A percentile compares a stretch with the other conserved stretches of the same genome.
Conservation (phyloP, 2,888 invertebrate species). For the Alcis repandata region DNA sequence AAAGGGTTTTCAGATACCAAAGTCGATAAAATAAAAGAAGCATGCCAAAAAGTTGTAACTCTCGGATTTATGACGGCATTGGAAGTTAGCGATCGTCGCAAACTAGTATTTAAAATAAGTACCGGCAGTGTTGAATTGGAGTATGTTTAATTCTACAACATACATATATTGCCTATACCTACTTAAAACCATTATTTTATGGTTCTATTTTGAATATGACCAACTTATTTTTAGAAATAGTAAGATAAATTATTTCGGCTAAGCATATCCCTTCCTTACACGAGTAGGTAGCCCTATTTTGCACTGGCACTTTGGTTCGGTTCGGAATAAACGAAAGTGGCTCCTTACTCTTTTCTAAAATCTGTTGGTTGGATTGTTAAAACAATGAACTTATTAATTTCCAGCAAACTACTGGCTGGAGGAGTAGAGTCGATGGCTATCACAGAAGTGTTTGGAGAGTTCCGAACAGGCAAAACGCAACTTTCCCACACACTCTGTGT, state of each 20-base stretch:
- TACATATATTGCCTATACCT: not conserved
- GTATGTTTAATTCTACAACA: constrained; percentile 81
- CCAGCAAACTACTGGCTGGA: constrained; percentile 91
- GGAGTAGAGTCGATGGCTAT: constrained; percentile 95
- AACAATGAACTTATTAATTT: constrained; percentile 29
- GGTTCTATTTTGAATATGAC: not conserved
- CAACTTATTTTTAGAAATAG: too few relatives aligned
- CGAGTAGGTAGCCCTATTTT: too few relatives aligned
- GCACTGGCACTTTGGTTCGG: too few relatives aligned
- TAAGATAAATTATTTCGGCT: too few relatives aligned
- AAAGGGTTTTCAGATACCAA: constrained; percentile 93
- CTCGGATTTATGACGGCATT: constrained; percentile 91
- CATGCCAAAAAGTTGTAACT: constrained; percentile 88
- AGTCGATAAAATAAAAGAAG: constrained; percentile 93
- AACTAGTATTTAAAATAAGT: constrained; percentile 90
- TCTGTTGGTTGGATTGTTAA: not conserved
- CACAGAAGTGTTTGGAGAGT: constrained; percentile 94
- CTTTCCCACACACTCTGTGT: constrained; percentile 93
- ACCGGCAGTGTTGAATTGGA: constrained; percentile 90
- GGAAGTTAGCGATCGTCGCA: constrained; percentile 90
- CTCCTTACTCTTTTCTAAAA: too few relatives aligned
- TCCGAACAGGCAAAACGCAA: constrained; percentile 93
- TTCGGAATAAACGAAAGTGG: too few relatives aligned
- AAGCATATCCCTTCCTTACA: too few relatives aligned
- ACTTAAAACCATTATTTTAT: too few relatives aligned